These are phyloP conservation scores for Paraescarpia echinospica DNA, from an alignment of 1,140 invertebrate species.

Conservation along the genomic window DNA sequence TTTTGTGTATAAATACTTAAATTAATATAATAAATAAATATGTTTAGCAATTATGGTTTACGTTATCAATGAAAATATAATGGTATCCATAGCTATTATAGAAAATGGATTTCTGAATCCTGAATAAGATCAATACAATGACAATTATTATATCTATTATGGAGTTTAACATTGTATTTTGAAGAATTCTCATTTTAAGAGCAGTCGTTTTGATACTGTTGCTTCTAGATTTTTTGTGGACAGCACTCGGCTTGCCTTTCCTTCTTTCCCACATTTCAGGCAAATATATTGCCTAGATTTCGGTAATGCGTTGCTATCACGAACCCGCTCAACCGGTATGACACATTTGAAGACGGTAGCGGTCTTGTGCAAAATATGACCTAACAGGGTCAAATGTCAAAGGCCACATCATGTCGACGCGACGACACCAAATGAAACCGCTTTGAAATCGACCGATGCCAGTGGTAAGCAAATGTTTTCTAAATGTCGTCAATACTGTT, in stretches of 20 bases:
- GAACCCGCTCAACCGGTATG: neutral
- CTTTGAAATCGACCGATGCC: neutral
- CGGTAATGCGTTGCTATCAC: neutral
- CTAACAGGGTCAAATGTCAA: neutral
- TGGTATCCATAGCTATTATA: no score
- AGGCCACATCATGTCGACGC: neutral
- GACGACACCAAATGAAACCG: neutral
- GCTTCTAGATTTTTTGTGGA: no score
- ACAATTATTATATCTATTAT: no score
- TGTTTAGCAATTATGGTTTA: neutral
- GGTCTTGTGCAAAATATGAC: neutral
- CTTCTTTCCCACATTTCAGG: neutral
- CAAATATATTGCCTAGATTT: neutral
- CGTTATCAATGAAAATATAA: neutral
- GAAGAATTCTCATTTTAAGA: no score
- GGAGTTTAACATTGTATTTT: no score
- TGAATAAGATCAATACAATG: no score
- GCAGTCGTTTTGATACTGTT: no score
- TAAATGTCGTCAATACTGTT: neutral
- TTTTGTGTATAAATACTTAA: no score
- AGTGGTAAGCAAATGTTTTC: neutral
- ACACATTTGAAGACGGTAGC: neutral
- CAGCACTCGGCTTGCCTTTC: no score
- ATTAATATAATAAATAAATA: no score
- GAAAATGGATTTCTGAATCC: no score